Percentiles rank a stretch among this genome's conserved stretches.
These are phyloP conservation scores for Clamator glandarius DNA, from an alignment of 2,797 vertebrate species.

Conservation along the genomic window DNA sequence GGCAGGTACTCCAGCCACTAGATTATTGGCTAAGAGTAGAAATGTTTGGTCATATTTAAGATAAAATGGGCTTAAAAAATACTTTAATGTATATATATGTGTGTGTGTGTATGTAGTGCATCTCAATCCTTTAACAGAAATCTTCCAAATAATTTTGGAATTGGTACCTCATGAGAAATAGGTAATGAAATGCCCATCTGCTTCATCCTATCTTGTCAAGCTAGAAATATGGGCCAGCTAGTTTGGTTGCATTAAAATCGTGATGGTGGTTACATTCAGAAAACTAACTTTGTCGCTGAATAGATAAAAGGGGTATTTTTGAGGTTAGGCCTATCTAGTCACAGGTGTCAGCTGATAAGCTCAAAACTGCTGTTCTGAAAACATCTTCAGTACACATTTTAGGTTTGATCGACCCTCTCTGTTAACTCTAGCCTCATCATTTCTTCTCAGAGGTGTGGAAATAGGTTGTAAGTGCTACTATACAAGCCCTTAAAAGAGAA, in stretches of 20 bases:
- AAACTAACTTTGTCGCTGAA: neutral
- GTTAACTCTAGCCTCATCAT: neutral
- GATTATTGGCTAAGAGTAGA: neutral
- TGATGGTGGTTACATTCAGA: neutral
- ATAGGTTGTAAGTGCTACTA: neutral
- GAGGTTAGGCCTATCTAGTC: neutral
- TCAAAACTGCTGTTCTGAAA: too few relatives aligned
- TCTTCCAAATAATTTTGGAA: neutral
- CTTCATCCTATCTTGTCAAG: neutral
- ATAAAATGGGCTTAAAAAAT: neutral
- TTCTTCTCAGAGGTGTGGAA: neutral
- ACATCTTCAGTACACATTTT: neutral
- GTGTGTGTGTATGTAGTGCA: neutral
- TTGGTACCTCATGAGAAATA: neutral
- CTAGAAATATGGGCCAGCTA: neutral
- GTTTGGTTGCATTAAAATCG: neutral
- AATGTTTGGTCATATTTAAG: neutral
- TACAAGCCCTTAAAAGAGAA: neutral
- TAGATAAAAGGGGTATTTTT: neutral
- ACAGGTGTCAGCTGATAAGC: neutral
- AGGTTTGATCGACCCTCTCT: neutral
- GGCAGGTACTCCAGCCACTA: neutral
- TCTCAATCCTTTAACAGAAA: neutral
- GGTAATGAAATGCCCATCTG: neutral
- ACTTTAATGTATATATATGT: rapidly evolving